phyloP scores from a whole-genome alignment of 2,113 vertebrate species.

The Ascaphus truei region DNA sequence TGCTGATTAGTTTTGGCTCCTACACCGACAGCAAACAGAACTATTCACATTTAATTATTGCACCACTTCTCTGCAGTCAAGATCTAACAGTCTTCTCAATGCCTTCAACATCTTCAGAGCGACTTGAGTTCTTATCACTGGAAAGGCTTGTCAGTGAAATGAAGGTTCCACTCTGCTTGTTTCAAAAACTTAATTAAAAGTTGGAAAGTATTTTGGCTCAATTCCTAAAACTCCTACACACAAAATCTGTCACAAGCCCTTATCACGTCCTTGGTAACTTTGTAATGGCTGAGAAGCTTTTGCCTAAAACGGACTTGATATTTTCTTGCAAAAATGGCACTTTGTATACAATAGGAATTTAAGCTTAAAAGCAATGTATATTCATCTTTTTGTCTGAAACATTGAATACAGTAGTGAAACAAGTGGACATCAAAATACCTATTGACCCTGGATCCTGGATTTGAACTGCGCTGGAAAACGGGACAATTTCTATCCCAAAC shows the following conservation, averaged over 20 bases:
- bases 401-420: too few relatives aligned
- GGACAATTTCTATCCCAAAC: too few relatives aligned
- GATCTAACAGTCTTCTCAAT: not conserved
- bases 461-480: too few relatives aligned
- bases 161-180: constrained; percentile 14
- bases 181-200: constrained; percentile 34
- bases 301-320: not conserved
- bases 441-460: too few relatives aligned
- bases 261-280: not conserved
- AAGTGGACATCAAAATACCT: too few relatives aligned
- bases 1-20: constrained; percentile 34
- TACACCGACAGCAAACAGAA: fast-evolving
- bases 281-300: not conserved
- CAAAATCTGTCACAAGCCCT: not conserved
- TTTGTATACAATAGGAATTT: too few relatives aligned
- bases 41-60: constrained; percentile 50
- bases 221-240: not conserved
- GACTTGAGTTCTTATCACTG: constrained; percentile 10
- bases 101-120: constrained; percentile 9
- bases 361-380: too few relatives aligned
- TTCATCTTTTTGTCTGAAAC: too few relatives aligned
- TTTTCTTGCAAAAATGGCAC: too few relatives aligned
- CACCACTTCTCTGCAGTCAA: constrained; percentile 21
- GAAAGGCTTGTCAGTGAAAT: constrained; percentile 6
- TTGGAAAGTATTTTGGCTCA: constrained; percentile 3